These are phyloP conservation scores for Polypedilum vanderplanki DNA, from an alignment of 1,140 invertebrate genomes.

Conservation along the genomic window DNA sequence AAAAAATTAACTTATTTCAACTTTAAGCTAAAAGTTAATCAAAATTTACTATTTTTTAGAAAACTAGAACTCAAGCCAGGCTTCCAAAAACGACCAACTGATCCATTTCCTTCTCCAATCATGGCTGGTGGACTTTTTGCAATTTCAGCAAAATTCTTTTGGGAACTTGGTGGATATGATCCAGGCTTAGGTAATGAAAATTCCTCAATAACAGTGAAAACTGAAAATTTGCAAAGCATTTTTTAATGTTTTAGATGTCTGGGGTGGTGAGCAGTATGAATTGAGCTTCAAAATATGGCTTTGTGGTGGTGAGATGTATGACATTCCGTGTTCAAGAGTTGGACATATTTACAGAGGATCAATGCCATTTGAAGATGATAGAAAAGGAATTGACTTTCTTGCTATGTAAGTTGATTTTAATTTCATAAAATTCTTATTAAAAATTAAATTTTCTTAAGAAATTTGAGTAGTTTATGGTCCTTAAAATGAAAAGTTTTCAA, in stretches of 20 bases:
- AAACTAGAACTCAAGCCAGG: conserved; percentile 65
- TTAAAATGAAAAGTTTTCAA: too few species aligned
- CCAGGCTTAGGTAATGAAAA: too few species aligned
- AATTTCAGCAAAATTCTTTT: conserved; percentile 65
- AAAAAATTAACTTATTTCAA: too few species aligned
- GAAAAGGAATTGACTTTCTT: conserved; percentile 70
- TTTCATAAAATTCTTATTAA: too few species aligned
- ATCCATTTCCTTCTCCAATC: conserved; percentile 72
- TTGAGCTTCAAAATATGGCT: conserved; percentile 58
- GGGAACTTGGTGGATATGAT: conserved; percentile 74
- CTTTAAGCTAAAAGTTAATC: too few species aligned
- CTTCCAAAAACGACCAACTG: conserved; percentile 59
- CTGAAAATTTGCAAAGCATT: too few species aligned
- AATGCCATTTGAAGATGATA: conserved; percentile 77
- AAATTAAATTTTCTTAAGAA: too few species aligned
- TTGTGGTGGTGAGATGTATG: conserved; percentile 84
- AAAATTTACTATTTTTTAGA: too few species aligned
- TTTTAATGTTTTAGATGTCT: conserved; percentile 55
- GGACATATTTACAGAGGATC: conserved; percentile 87
- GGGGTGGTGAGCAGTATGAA: conserved; percentile 42
- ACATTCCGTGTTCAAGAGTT: conserved; percentile 86
- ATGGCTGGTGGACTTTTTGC: conserved; percentile 73
- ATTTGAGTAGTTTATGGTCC: too few species aligned
- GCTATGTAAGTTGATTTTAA: conserved; percentile 36
- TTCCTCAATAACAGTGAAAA: too few species aligned